Evolutionary conservation across 2,113 vertebrate genomes (phyloP).

Genomic region (Tor tambroides): DNA sequence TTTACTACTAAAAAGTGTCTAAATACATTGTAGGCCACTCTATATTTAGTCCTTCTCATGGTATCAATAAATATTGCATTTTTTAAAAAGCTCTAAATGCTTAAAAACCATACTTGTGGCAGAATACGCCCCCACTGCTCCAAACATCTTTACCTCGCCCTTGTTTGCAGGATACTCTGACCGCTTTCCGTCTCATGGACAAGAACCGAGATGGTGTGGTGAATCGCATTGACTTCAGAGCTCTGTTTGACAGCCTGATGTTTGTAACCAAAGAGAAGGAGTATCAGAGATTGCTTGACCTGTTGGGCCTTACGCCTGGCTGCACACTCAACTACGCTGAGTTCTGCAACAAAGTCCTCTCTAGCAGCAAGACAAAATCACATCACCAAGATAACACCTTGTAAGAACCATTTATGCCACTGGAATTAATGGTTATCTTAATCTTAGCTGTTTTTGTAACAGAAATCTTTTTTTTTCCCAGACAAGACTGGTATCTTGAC

Average conservation of each 20-base stretch:
- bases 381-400: constrained; percentile 27
- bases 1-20: background rate
- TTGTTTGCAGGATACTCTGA: constrained; percentile 69
- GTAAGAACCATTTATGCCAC: constrained; percentile 45
- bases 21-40: constrained; percentile 1
- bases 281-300: constrained; percentile 65
- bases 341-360: constrained; percentile 65
- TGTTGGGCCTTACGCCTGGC: constrained; percentile 65
- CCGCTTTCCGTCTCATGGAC: constrained; percentile 75
- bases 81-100: background rate
- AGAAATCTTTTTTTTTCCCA: constrained; percentile 42
- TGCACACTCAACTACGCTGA: constrained; percentile 68
- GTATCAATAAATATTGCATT: background rate
- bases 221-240: constrained; percentile 67
- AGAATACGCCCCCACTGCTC: background rate
- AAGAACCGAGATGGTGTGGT: constrained; percentile 70
- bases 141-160: background rate
- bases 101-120: background rate
- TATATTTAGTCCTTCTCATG: background rate
- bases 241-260: constrained; percentile 66
- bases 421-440: background rate
- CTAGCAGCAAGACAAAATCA: constrained; percentile 45
- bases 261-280: constrained; percentile 66
- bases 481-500: constrained; percentile 52
- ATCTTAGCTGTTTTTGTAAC: background rate